Conservation (phyloP, 1,140 invertebrate species). For the Drosophila pachea region DNA sequence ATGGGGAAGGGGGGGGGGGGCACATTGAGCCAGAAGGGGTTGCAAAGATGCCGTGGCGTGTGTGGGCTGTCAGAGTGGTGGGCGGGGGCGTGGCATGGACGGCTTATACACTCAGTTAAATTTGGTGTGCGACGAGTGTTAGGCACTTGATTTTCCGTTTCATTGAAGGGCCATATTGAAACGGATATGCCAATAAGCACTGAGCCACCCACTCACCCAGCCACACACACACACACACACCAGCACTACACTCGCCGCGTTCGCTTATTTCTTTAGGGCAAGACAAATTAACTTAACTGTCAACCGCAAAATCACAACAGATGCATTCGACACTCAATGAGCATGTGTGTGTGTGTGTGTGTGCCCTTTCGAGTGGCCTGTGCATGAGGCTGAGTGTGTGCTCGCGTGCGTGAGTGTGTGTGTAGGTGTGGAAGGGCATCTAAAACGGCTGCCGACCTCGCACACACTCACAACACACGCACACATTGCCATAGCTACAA, state of each 20-base stretch:
- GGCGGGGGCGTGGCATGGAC: not conserved
- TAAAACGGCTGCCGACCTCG: conserved; percentile 51
- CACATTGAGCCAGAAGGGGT: not conserved
- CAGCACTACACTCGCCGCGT: conserved; percentile 1
- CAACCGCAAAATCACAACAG: conserved; percentile 76
- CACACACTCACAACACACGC: conserved; percentile 4
- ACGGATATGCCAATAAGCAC: conserved; percentile 49
- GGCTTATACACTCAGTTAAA: conserved; percentile 23
- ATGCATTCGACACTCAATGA: conserved; percentile 74
- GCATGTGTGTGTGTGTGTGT: conserved; percentile 43
- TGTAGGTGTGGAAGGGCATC: conserved; percentile 29
- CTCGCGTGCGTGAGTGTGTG: conserved; percentile 3
- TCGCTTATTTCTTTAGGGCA: conserved; percentile 45
- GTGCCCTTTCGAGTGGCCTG: conserved; percentile 52
- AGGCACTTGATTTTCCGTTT: conserved; percentile 73
- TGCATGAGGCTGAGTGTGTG: not conserved
- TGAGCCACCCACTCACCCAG: conserved; percentile 5
- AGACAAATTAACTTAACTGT: conserved; percentile 72
- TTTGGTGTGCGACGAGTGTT: conserved; percentile 42
- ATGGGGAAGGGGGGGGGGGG: not conserved
- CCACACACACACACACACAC: not conserved
- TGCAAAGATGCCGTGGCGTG: not conserved
- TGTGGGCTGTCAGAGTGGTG: not conserved
- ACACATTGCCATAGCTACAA: conserved; percentile 19
- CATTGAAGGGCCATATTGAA: conserved; percentile 69